Evolutionary conservation across 2,797 vertebrate species (phyloP), one percentile per base, ranked within the genome.

Genomic region (Synaphobranchus kaupii): DNA sequence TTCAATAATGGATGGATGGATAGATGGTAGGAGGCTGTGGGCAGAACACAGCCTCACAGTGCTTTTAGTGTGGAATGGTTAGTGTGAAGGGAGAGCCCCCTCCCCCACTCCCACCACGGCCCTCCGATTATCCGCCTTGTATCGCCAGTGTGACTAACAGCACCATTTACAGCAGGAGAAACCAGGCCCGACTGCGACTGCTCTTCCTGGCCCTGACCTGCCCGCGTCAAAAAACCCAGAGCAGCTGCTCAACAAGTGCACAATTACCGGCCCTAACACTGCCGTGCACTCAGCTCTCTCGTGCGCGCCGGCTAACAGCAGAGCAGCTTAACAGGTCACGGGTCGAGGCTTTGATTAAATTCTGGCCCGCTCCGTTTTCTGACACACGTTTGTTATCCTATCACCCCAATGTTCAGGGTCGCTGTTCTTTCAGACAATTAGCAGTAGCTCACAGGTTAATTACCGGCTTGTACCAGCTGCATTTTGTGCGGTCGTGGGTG

Each of bases 311-410:
- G 25, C 31, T 73, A 34, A 34, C 68, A 22, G 78, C 78, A 6
- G 15, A 82, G 44, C 25, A 22, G 56, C 56, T 76, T 76, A 48
- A 10, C 25, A 10, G 80, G 48, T 82, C 39, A 34, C 22, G 5
- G 80, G 48, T 82, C 80, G 17, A 52, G 44, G 47, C 44, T 52
- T 28, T 82, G 47, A 82, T 82, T 82, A 50, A 12, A 82, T 82
- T 52, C 80, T 44, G 15, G 25, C 78, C 78, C 80, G 80, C 4
- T 34, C 44, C 52, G 44, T 52, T 82, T 82, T 50, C 47, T 82
- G 47, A 9, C 22, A 50, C 22, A 52, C 48, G n/a, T 50, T 81
- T 58, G 78, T 47, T 82, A 82, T 52, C 25, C 8, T 8, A 0
- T 50, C 39, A 28, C 22, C 80, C 25, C 60, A 28, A 66, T 47